Percentiles rank a stretch among this genome's conserved stretches.
These are phyloP conservation scores for Micrastur ruficollis DNA, from an alignment of 2,797 vertebrate species.

Conservation along the genomic window DNA sequence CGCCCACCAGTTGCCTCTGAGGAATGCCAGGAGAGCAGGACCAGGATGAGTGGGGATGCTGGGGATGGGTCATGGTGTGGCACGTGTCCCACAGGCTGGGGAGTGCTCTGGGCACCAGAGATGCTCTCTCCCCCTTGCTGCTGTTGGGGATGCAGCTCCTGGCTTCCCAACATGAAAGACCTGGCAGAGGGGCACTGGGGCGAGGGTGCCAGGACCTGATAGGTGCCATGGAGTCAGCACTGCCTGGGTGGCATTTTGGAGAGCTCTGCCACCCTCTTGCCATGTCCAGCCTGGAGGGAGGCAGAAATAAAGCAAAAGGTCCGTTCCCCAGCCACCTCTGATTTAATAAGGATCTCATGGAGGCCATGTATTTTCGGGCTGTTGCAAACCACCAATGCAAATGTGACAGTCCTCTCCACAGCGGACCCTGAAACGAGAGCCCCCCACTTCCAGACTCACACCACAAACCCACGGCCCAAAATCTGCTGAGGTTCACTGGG, in stretches of 20 bases:
- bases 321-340: neutral
- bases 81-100: neutral
- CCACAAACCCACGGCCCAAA: neutral
- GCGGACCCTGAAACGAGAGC: neutral
- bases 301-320: neutral
- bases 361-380: neutral
- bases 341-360: constrained; percentile 1
- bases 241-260: neutral
- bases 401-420: neutral
- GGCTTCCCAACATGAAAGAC: fast-evolving
- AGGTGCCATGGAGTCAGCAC: fast-evolving
- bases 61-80: fast-evolving
- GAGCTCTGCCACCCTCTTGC: neutral
- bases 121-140: neutral
- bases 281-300: neutral
- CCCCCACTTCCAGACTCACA: neutral
- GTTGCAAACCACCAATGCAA: neutral
- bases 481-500: neutral
- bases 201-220: neutral
- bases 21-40: neutral
- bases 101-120: neutral
- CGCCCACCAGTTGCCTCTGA: fast-evolving
- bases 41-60: neutral
- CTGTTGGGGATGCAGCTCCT: neutral
- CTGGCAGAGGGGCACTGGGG: fast-evolving